Base-by-base conservation (phyloP, 2,888 invertebrate genomes). In the Sarcophaga rosellei region DNA sequence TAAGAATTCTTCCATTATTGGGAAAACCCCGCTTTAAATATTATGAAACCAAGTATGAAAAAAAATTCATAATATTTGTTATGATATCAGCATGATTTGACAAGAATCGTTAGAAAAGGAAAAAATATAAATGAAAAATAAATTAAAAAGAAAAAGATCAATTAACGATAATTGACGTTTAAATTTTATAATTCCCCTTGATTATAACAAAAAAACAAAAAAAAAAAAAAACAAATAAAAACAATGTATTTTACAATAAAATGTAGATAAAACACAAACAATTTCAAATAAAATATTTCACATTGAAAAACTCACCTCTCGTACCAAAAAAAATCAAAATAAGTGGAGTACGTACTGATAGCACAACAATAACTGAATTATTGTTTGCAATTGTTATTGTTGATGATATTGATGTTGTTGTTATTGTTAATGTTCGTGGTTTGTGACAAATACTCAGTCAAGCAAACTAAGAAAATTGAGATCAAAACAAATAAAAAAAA, bases 401-500 rank as follows among this genome's bases (percentile, higher is more conserved):
- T 45, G 45, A 47, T 59, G 23, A 17, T 57, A 2, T 63, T 57
- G 20, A 65, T 66, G 20, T 25, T 77, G 65, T 82, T 57, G n/a
- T 47, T 68, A 53, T 44, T 65, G 59, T 66, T 72, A 35, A 62
- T 59, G 10, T 66, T 68, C 59, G 59, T 20, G 63, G 62, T 68
- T 77, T 73, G 75, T 81, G 69, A 84, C 79, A 84, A 79, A 79
- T 79, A 79, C 47, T 57, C 68, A 77, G 47, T 57, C 68, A 77
- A 68, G 66, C 78, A 78, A 74, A 61, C 78, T 78, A 73, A 74
- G 73, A 62, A 73, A 68, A 78, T 53, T 72, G 62, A 44, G 65
- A 75, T 45, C 72, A 72, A 79, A 59, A 61, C 45, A 69, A 61
- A 61, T 21, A 61, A 11, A 21, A 61, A 11, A 21, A 61, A 61